These are phyloP conservation scores for Pipistrellus pipistrellus DNA, from an alignment of 2,797 vertebrate genomes.

Conservation along the genomic window DNA sequence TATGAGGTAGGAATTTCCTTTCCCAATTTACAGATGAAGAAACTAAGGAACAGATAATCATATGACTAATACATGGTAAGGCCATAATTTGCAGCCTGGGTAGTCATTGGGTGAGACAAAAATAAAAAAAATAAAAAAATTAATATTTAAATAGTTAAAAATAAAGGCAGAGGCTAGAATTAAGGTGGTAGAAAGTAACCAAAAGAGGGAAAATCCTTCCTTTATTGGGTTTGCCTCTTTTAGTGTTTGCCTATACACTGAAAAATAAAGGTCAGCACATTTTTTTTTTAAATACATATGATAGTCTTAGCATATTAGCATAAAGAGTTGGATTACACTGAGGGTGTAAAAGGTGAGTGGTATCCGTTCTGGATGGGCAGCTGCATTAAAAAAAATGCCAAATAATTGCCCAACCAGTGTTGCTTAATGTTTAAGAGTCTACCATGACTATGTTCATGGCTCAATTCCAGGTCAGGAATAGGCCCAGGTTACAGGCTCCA, in stretches of 20 bases:
- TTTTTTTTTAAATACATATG: not conserved
- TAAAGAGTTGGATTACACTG: not conserved
- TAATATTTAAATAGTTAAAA: conserved; percentile 31
- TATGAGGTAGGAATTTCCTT: not conserved
- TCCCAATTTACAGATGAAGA: not conserved
- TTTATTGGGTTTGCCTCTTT: not conserved
- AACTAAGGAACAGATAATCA: not conserved
- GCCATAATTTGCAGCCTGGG: not conserved
- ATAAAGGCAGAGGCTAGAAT: not conserved
- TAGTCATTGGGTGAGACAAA: not conserved
- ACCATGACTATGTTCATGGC: too few relatives aligned
- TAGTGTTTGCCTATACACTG: not conserved
- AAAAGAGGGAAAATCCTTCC: not conserved
- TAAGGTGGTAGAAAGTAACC: not conserved
- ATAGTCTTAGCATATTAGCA: not conserved
- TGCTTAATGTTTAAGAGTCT: too few relatives aligned
- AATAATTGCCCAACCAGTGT: too few relatives aligned
- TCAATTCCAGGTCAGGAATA: too few relatives aligned
- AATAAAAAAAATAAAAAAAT: not conserved
- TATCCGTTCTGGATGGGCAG: not conserved
- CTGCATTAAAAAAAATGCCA: not conserved
- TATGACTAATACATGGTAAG: not conserved
- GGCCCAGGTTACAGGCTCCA: too few relatives aligned
- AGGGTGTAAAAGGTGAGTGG: not conserved
- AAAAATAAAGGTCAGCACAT: not conserved